phyloP scores from a whole-genome alignment of 2,888 invertebrate species.

The Orthosia gothica region DNA sequence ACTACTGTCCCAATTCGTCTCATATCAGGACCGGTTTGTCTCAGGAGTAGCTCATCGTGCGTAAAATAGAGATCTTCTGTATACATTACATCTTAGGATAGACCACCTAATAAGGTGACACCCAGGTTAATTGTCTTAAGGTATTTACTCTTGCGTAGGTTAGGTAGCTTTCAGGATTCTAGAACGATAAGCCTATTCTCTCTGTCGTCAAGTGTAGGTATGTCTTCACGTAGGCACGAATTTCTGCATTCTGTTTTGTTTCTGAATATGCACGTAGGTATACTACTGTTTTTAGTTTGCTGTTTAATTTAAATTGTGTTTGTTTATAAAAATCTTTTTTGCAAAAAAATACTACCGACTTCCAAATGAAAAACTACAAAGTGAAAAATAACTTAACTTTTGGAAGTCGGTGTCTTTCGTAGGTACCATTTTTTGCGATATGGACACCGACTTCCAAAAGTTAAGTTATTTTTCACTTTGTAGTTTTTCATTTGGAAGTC shows the following conservation, averaged over 20 bases:
- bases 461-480: too few species aligned
- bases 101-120: not conserved
- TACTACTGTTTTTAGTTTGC: too few species aligned
- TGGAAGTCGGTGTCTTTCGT: too few species aligned
- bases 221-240: not conserved
- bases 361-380: too few species aligned
- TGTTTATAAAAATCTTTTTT: too few species aligned
- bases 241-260: not conserved
- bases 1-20: slow-evolving; percentile 6
- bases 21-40: slow-evolving; percentile 12
- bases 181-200: not conserved
- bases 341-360: too few species aligned
- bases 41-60: not conserved
- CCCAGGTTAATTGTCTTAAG: not conserved
- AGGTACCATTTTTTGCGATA: too few species aligned
- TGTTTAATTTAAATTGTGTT: too few species aligned
- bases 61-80: slow-evolving; percentile 2
- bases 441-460: too few species aligned
- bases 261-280: not conserved
- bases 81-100: not conserved
- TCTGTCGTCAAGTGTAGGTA: not conserved
- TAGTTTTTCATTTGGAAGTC: too few species aligned
- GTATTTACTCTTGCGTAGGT: not conserved
- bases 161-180: not conserved
- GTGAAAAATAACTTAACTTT: too few species aligned